phyloP scores from a whole-genome alignment of 1,140 invertebrate genomes.

The Calosoma granatense region DNA sequence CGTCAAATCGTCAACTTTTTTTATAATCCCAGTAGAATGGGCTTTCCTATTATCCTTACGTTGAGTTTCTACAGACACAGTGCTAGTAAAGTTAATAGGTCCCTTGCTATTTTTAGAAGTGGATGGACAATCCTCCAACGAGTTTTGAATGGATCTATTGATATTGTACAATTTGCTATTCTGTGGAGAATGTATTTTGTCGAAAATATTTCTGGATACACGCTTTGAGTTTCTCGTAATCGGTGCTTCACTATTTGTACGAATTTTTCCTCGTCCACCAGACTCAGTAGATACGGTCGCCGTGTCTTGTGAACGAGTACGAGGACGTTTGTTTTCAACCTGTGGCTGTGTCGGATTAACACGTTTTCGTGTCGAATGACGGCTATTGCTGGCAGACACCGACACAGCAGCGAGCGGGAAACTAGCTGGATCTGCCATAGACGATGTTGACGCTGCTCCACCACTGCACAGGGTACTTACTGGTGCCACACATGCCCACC shows the following conservation, averaged over 20 bases:
- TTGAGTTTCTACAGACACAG: background rate
- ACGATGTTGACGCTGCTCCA: constrained; percentile 33
- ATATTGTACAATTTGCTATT: background rate
- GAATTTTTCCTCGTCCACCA: background rate
- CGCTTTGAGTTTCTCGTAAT: background rate
- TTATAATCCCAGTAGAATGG: background rate
- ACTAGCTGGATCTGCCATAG: constrained; percentile 37
- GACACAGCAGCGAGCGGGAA: constrained; percentile 11
- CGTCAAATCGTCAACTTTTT: background rate
- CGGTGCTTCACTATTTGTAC: background rate
- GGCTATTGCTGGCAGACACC: constrained; percentile 34
- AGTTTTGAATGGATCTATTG: constrained; percentile 10
- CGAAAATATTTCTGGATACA: background rate
- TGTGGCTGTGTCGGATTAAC: constrained; percentile 30
- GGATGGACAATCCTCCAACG: background rate
- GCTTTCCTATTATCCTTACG: constrained; percentile 11
- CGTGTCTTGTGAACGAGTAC: constrained; percentile 18
- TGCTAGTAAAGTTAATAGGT: background rate
- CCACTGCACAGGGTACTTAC: constrained; percentile 24
- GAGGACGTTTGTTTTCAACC: constrained; percentile 28
- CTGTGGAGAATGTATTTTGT: background rate
- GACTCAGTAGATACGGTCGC: background rate
- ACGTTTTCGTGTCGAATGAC: constrained; percentile 28
- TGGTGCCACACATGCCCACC: background rate
- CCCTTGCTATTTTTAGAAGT: background rate